Evolutionary conservation across 1,140 invertebrate genomes (phyloP).

Genomic region (Phortica variegata): DNA sequence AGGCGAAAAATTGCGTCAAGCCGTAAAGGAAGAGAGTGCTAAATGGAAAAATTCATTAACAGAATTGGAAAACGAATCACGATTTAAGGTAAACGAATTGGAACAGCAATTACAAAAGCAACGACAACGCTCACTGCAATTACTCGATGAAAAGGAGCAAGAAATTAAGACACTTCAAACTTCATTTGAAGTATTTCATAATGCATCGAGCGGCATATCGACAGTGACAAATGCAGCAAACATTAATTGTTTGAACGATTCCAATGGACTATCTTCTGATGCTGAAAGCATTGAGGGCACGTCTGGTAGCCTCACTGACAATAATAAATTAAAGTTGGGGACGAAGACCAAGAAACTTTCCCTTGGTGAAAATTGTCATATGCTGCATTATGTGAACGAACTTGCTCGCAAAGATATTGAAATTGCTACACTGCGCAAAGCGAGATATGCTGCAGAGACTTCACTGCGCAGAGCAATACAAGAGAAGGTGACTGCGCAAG

Average conservation of each 20-base stretch:
- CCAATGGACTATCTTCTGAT: conserved; percentile 33
- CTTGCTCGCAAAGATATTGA: conserved; percentile 79
- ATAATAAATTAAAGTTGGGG: conserved; percentile 35
- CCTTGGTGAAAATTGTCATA: conserved; percentile 62
- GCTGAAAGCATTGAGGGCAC: conserved; percentile 36
- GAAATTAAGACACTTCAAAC: conserved; percentile 70
- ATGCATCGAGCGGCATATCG: conserved; percentile 37
- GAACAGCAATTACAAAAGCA: conserved; percentile 79
- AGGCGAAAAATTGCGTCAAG: conserved; percentile 58
- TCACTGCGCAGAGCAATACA: conserved; percentile 67
- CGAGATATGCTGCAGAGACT: conserved; percentile 72
- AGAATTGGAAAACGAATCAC: conserved; percentile 61
- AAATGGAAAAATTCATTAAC: conserved; percentile 63
- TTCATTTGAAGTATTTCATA: conserved; percentile 61
- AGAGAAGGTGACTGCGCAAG: conserved; percentile 60
- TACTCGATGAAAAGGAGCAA: conserved; percentile 79
- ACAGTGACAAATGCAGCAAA: too few relatives aligned
- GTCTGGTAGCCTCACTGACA: too few relatives aligned
- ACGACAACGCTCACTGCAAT: conserved; percentile 71
- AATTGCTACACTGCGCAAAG: conserved; percentile 70
- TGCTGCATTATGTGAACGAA: conserved; percentile 84
- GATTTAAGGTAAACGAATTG: conserved; percentile 63
- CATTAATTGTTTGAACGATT: too few relatives aligned
- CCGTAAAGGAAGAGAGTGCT: conserved; percentile 59
- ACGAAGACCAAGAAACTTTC: conserved; percentile 48